Conservation (phyloP, 2,888 invertebrate genomes). For the Lydus trimaculatus region DNA sequence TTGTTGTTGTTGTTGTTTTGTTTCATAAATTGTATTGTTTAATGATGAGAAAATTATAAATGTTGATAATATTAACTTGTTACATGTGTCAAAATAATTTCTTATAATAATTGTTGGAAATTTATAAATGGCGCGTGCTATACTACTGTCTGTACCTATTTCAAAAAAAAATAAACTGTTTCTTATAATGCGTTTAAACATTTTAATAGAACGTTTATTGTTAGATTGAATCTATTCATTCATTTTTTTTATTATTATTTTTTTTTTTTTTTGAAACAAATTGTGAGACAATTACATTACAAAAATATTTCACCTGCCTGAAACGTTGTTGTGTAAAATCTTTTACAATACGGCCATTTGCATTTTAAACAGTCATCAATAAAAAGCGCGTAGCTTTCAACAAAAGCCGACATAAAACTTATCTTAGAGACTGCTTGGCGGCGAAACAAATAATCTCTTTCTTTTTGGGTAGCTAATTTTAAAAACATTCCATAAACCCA, state of each 20-base stretch:
- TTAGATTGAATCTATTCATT: neutral
- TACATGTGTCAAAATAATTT: slow-evolving; percentile 27
- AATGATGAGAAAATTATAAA: slow-evolving; percentile 27
- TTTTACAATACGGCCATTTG: slow-evolving; percentile 35
- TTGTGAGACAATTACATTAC: slow-evolving; percentile 30
- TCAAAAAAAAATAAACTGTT: too few relatives aligned
- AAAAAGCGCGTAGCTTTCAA: slow-evolving; percentile 32
- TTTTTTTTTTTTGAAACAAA: neutral
- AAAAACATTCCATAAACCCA: slow-evolving; percentile 33
- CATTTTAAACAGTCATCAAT: slow-evolving; percentile 36
- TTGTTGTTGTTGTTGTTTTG: too few relatives aligned
- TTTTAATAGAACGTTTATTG: neutral
- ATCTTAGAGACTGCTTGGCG: slow-evolving; percentile 36
- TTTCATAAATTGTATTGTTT: slow-evolving; percentile 26
- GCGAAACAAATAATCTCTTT: slow-evolving; percentile 33
- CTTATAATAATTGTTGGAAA: neutral
- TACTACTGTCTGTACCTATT: too few relatives aligned
- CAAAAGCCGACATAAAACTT: slow-evolving; percentile 34
- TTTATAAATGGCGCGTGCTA: slow-evolving; percentile 17
- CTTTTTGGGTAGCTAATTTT: slow-evolving; percentile 19
- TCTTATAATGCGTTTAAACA: too few relatives aligned
- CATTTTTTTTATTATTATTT: too few relatives aligned
- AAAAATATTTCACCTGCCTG: slow-evolving; percentile 34
- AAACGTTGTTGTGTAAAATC: slow-evolving; percentile 30
- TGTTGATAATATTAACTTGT: slow-evolving; percentile 18